Base-by-base conservation (phyloP, 2,888 invertebrate species). In the Callyntrura guangdongensis region DNA sequence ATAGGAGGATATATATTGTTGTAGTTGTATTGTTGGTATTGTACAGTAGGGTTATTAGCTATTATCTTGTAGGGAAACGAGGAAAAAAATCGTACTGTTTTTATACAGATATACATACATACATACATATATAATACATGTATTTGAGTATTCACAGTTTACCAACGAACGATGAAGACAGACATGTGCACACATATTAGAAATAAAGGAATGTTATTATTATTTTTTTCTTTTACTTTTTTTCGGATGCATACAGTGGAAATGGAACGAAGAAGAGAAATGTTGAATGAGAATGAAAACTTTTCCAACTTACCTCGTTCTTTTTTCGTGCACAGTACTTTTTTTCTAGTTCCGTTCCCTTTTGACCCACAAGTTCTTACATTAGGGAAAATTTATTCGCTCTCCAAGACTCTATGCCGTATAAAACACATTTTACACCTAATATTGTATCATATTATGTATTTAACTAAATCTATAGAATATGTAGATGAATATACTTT, bases 81-180 rank as follows among this genome's bases (percentile, higher is more conserved):
- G 12, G 47, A 27, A 45, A 17, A 74, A 74, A 74, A 8, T 45
- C 59, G 14, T 59, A 59, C 17, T 59, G 8, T 59, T 47, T 11
- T 47, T 11, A n/a, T n/a, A n/a, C n/a, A n/a, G n/a, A n/a, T 47
- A 12, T 12, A 77, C 49, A 27, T 25, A 59, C 17, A 59, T 59
- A 59, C 5, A 17, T 49, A 4, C 6, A 77, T 9, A 77, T 22
- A 27, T 69, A 84, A 81, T 47, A 49, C 36, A 25, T 81, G 27
- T 27, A 81, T 22, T 79, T 89, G 89, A 89, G 89, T 89, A 89
- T 89, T 89, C 89, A 89, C 79, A 85, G 89, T 89, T 89, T 49
- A 85, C 69, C 82, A 59, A 74, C 74, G 59, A 59, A 74, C 74
- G 59, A 59, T 72, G 77, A 85, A 56, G 72, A 88, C 86, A 86